Percentiles rank a stretch among this genome's conserved stretches.
phyloP scores from a whole-genome alignment of 1,140 invertebrate species.

The Lethocerus indicus region DNA sequence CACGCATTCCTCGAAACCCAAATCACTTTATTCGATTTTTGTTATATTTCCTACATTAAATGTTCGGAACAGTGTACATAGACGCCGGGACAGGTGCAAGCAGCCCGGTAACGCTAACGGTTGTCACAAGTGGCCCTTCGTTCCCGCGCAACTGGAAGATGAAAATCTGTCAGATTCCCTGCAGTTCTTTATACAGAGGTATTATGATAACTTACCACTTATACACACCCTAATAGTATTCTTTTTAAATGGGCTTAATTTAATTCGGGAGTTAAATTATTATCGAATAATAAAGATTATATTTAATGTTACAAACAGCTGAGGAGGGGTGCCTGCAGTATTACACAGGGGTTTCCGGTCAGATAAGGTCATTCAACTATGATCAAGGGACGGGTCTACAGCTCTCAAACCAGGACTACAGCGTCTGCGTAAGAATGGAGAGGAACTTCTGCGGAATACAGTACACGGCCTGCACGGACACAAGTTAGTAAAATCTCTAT shows the following conservation, averaged over 20 bases:
- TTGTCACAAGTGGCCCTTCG: constrained; percentile 56
- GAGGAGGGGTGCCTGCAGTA: constrained; percentile 74
- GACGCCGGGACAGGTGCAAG: constrained; percentile 55
- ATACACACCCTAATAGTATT: too few species aligned
- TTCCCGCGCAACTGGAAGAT: constrained; percentile 66
- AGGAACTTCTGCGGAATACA: constrained; percentile 78
- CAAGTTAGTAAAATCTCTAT: constrained; percentile 28
- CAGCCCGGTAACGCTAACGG: constrained; percentile 55
- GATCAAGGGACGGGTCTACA: constrained; percentile 55
- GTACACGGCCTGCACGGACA: constrained; percentile 53
- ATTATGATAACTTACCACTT: too few species aligned
- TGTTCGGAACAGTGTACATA: constrained; percentile 69
- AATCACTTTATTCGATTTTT: too few species aligned
- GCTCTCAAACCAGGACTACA: constrained; percentile 76
- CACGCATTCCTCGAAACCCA: too few species aligned
- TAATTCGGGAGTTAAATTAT: too few species aligned
- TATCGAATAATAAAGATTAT: too few species aligned
- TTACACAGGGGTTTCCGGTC: constrained; percentile 58
- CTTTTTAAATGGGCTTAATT: too few species aligned
- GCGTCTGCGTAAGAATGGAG: constrained; percentile 66
- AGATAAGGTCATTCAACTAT: constrained; percentile 68
- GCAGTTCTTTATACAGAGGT: constrained; percentile 52
- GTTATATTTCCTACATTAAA: too few species aligned
- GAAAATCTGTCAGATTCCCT: constrained; percentile 58
- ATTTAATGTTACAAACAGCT: too few species aligned